A percentile compares a stretch with the other conserved stretches of the same genome.
These are phyloP conservation scores for Labrus mixtus DNA, from an alignment of 2,113 vertebrate genomes.

Conservation along the genomic window DNA sequence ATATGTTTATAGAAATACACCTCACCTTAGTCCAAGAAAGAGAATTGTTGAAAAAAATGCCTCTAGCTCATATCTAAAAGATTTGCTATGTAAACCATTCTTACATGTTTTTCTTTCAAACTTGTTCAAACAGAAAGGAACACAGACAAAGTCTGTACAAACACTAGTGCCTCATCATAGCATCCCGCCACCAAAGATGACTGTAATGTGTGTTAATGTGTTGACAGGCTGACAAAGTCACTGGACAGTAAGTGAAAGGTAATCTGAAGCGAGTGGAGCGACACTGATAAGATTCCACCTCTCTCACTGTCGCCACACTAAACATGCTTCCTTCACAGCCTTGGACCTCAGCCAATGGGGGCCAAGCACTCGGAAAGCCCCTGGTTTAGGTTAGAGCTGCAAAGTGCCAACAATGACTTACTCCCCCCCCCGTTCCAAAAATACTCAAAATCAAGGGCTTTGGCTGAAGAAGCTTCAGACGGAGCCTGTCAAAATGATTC, in stretches of 20 bases:
- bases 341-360: conserved; percentile 79
- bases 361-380: conserved; percentile 66
- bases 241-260: conserved; percentile 63
- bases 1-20: conserved; percentile 40
- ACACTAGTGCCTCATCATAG: conserved; percentile 47
- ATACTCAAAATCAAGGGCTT: conserved; percentile 83
- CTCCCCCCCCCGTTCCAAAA: conserved; percentile 80
- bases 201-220: conserved; percentile 57
- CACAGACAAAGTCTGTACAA: conserved; percentile 15
- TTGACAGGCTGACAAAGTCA: conserved; percentile 64
- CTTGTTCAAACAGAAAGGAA: no score
- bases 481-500: conserved; percentile 86
- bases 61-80: conserved; percentile 6
- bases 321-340: conserved; percentile 70
- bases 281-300: conserved; percentile 78
- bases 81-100: conserved; percentile 25
- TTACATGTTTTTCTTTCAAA: conserved; percentile 15
- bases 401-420: conserved; percentile 75
- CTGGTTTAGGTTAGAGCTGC: conserved; percentile 74
- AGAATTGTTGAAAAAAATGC: conserved; percentile 24
- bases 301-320: conserved; percentile 59
- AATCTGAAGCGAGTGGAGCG: conserved; percentile 74
- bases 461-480: conserved; percentile 82
- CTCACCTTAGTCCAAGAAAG: conserved; percentile 38
- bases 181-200: conserved; percentile 45